Percentiles rank a stretch among this genome's conserved stretches.
Conservation (phyloP, 2,113 vertebrate genomes). For the Zootoca vivipara region DNA sequence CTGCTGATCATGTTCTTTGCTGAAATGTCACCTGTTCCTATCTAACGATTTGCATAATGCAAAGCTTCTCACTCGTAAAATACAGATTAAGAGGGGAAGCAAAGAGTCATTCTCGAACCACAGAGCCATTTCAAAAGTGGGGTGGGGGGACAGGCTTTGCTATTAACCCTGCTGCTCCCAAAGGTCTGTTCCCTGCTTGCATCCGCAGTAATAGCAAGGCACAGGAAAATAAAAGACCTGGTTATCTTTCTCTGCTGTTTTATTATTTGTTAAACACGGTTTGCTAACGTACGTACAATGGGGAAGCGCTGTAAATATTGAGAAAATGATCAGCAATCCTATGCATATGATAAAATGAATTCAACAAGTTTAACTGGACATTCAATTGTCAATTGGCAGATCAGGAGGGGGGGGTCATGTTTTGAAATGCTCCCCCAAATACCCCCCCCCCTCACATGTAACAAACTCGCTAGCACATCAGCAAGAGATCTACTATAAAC, state of each 20-base stretch:
- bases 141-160: constrained; percentile 67
- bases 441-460: background rate
- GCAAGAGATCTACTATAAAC: too few species aligned
- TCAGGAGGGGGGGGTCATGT: background rate
- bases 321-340: background rate
- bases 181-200: constrained; percentile 12
- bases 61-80: constrained; percentile 99
- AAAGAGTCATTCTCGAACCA: constrained; percentile 94
- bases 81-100: constrained; percentile 99
- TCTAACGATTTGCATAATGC: constrained; percentile 99
- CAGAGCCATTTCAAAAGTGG: constrained; percentile 88
- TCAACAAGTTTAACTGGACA: background rate
- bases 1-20: constrained; percentile 89
- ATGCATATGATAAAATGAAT: background rate
- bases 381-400: background rate
- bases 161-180: constrained; percentile 85
- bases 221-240: constrained; percentile 15
- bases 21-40: constrained; percentile 99
- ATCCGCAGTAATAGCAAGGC: background rate
- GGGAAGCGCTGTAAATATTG: background rate
- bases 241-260: background rate
- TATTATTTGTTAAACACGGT: background rate
- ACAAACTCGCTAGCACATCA: background rate
- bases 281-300: background rate
- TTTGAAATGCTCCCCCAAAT: background rate